Evolutionary conservation across 2,888 invertebrate species (phyloP), one percentile per base, ranked within the genome.

Genomic region (Zaprionus lineosus): DNA sequence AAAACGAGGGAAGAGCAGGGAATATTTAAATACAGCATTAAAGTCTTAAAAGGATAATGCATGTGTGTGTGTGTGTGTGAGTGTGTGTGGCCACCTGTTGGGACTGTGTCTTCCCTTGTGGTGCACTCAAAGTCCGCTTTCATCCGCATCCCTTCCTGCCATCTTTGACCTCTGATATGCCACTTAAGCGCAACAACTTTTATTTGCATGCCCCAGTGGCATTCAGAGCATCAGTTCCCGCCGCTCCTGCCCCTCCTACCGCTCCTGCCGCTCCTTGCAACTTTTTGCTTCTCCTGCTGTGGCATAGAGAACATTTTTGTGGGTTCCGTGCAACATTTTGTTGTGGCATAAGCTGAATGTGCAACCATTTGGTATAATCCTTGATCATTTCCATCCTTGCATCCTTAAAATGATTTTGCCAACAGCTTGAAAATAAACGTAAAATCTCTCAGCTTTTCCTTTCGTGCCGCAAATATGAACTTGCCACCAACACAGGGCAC

Each of bases 311-410:
- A 28, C 9, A 31, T 60, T 40, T 24, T 39, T 9, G 14, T 16
- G 18, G 6, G 24, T 24, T 34, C 18, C 47, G 14, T 64, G 62
- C 18, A 15, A 46, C 33, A 24, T 21, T 39, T 46, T 9, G 19
- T 5, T 58, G 50, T 16, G 18, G 12, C 21, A 28, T 29, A 46
- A 34, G 28, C 14, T 33, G 43, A 43, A 64, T 58, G 64, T 65
- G 53, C 69, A 43, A 16, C 33, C 39, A 41, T 53, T 55, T 47
- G 34, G 41, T 24, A 52, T 67, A 66, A 67, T 59, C 58, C 41
- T 41, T 43, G 41, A 48, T 55, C 34, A 15, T 34, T 56, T 37
- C 19, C n/a, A n/a, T n/a, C n/a, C n/a, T n/a, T n/a, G n/a, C n/a
- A n/a, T n/a, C n/a, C n/a, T n/a, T n/a, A n/a, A n/a, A n/a, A n/a